These are phyloP conservation scores for Hirtodrosophila alboralis DNA, from an alignment of 2,888 invertebrate genomes.

Conservation along the genomic window DNA sequence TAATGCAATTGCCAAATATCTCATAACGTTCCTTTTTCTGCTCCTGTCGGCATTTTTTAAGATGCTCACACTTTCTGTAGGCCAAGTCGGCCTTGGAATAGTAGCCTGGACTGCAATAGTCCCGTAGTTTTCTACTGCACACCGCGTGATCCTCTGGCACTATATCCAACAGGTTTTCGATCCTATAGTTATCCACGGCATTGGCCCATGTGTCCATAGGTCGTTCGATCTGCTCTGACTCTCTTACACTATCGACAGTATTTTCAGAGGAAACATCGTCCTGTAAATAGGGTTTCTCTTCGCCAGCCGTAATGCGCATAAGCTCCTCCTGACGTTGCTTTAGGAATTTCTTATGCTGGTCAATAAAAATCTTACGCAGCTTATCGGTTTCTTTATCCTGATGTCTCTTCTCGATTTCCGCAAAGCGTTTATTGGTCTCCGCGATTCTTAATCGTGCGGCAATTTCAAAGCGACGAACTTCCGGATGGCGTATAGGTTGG, in stretches of 20 bases:
- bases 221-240: conserved; percentile 76
- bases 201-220: conserved; percentile 79
- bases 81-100: conserved; percentile 58
- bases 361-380: conserved; percentile 16
- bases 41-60: conserved; percentile 47
- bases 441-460: conserved; percentile 49
- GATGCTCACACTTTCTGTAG: conserved; percentile 54
- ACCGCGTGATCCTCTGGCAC: conserved; percentile 27
- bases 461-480: conserved; percentile 46
- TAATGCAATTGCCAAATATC: conserved; percentile 52
- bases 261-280: conserved; percentile 81
- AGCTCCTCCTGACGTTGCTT: conserved; percentile 26
- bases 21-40: conserved; percentile 33
- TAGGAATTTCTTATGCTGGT: conserved; percentile 43
- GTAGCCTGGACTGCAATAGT: conserved; percentile 63
- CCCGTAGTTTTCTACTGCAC: conserved; percentile 39
- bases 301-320: conserved; percentile 36
- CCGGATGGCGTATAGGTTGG: background rate
- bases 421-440: conserved; percentile 40
- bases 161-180: conserved; percentile 52
- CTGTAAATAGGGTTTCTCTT: conserved; percentile 41
- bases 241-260: conserved; percentile 73
- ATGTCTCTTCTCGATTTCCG: background rate
- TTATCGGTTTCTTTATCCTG: conserved; percentile 13
- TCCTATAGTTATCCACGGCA: conserved; percentile 75